phyloP scores from a whole-genome alignment of 2,797 vertebrate species.

The Argyrosomus regius region DNA sequence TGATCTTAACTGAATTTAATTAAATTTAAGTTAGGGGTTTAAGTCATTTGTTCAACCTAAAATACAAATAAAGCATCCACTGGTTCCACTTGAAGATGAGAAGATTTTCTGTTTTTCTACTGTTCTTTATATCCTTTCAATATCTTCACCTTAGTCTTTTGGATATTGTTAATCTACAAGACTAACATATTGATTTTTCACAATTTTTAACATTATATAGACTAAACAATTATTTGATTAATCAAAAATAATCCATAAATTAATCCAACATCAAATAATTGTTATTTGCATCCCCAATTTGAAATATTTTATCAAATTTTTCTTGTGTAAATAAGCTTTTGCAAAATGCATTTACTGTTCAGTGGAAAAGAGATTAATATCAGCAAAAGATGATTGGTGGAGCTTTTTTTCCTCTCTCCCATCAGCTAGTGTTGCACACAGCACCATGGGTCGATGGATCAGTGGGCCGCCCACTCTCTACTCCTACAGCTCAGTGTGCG shows the following conservation, averaged over 20 bases:
- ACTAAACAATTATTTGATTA: background rate
- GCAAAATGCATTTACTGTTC: conserved; percentile 18
- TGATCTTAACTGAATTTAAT: too few species aligned
- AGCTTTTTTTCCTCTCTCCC: conserved; percentile 43
- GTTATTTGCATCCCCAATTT: background rate
- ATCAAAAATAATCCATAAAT: background rate
- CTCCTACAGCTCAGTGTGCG: conserved; percentile 73
- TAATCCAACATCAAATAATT: background rate
- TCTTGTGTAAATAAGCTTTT: background rate
- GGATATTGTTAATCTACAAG: too few species aligned
- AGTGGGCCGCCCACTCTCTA: conserved; percentile 73
- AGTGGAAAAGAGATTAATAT: conserved; percentile 36
- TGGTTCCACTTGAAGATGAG: background rate
- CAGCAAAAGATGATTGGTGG: conserved; percentile 38
- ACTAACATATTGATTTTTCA: background rate
- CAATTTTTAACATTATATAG: background rate
- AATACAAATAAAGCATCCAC: background rate
- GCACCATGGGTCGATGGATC: conserved; percentile 77
- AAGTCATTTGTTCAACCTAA: background rate
- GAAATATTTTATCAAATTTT: background rate
- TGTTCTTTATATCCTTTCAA: background rate
- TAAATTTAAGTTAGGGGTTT: background rate
- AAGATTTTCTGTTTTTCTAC: background rate
- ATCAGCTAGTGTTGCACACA: conserved; percentile 72
- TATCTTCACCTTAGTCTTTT: background rate